Percentiles rank a stretch among this genome's conserved stretches.
Conservation (phyloP, 2,113 vertebrate species). For the Rhabdornis inornatus region DNA sequence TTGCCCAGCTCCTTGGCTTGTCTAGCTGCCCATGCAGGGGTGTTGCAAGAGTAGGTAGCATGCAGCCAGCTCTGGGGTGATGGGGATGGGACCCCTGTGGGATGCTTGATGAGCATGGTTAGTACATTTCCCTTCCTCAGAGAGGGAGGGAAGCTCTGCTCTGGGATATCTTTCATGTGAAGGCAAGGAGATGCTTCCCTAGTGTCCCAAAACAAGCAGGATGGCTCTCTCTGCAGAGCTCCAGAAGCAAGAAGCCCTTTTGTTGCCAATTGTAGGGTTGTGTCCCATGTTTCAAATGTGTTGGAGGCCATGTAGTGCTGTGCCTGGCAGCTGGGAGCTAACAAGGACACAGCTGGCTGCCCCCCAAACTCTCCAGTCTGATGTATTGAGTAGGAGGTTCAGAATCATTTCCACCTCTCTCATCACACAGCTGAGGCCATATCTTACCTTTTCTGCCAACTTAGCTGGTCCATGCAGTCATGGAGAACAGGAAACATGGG, state of each 20-base stretch:
- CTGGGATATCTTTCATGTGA: not conserved
- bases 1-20: not conserved
- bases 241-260: not conserved
- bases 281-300: not conserved
- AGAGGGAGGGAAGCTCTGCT: not conserved
- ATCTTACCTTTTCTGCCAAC: not conserved
- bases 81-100: not conserved
- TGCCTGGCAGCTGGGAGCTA: not conserved
- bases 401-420: not conserved
- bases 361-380: not conserved
- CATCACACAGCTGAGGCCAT: not conserved
- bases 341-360: not conserved
- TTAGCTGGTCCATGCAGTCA: not conserved
- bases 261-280: not conserved
- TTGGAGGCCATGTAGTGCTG: not conserved
- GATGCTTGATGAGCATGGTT: not conserved
- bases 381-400: not conserved
- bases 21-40: not conserved
- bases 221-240: not conserved
- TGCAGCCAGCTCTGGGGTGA: not conserved
- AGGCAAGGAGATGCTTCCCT: not conserved
- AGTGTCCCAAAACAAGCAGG: not conserved
- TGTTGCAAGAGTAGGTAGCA: not conserved
- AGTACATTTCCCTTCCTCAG: not conserved
- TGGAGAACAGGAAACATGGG: not conserved